Base-by-base conservation (phyloP, 2,797 vertebrate genomes). In the Echeneis naucrates region DNA sequence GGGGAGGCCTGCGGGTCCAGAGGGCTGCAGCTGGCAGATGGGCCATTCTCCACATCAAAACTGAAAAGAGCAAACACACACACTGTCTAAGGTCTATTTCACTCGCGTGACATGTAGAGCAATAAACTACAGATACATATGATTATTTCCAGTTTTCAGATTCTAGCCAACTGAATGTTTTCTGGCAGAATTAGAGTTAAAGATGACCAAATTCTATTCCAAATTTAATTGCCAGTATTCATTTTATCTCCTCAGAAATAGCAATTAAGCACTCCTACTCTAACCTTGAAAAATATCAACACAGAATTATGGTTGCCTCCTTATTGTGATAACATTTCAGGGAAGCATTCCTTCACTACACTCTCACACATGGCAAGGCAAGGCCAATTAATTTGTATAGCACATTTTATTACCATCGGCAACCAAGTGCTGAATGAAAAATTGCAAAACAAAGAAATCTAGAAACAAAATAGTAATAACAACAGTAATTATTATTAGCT, bases 21-120 rank as follows among this genome's bases (percentile, higher is more conserved):
- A 0, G 98, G 97, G 92, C 98, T 99, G 91, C 98, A 97, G 73
- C 97, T 95, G 45, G 96, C 91, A 0, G 97, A 97, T 0, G 97
- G 96, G 93, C 91, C 98, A 96, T 99, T 99, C 89, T 99, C 98
- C 94, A 99, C 98, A 53, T 99, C 98, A 58, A 99, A 99, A 92
- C 98, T 99, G 92, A 0, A 88, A 70, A 81, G 27, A 87, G 4
- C 30, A 81, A 61, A 56, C 26, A 50, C 16, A 75, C 14, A 61
- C 4, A 2, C 44, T 30, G 62, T 37, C 35, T 0, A 7, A 64
- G 8, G 16, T 44, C 1, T 5, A n/a, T 37, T 37, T 1, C 19
- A 24, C 30, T 17, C 2, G 13, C 17, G 3, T 40, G 21, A 54
- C 5, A 10, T 0, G 0, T n/a, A 8, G 12, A 52, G 12, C 3